These are phyloP conservation scores for Mactromeris polynyma DNA, from an alignment of 2,888 invertebrate genomes.

Conservation along the genomic window DNA sequence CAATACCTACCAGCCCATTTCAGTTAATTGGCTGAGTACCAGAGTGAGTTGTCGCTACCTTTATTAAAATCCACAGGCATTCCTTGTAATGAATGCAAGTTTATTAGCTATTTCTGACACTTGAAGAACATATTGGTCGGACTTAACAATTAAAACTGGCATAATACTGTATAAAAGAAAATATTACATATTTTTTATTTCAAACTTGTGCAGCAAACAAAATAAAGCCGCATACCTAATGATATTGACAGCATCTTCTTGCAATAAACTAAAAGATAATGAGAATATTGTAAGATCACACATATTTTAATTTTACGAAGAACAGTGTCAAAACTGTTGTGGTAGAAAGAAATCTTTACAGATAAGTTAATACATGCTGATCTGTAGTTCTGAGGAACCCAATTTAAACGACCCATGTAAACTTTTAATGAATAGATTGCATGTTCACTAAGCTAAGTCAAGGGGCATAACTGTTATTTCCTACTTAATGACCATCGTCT, in stretches of 20 bases:
- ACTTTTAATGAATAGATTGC: no score
- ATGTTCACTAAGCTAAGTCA: no score
- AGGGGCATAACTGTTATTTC: no score
- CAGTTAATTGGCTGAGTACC: slow-evolving; percentile 1
- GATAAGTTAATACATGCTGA: no score
- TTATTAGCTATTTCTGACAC: neutral
- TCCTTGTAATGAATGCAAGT: neutral
- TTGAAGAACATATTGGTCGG: neutral
- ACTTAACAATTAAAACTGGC: neutral
- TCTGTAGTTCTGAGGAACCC: no score
- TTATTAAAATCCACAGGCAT: neutral
- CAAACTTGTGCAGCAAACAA: neutral
- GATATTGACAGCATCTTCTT: neutral
- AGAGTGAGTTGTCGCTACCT: neutral
- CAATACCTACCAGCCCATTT: neutral
- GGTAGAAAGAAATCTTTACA: no score
- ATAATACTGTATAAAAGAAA: neutral
- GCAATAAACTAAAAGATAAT: no score
- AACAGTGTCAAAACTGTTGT: no score
- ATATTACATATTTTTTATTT: neutral
- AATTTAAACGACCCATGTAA: no score
- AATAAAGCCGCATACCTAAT: neutral
- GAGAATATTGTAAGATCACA: no score
- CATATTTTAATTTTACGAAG: no score
- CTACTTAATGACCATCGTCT: no score